Evolutionary conservation across 2,113 vertebrate species (phyloP).

Genomic region (Orientallactaga bullata): DNA sequence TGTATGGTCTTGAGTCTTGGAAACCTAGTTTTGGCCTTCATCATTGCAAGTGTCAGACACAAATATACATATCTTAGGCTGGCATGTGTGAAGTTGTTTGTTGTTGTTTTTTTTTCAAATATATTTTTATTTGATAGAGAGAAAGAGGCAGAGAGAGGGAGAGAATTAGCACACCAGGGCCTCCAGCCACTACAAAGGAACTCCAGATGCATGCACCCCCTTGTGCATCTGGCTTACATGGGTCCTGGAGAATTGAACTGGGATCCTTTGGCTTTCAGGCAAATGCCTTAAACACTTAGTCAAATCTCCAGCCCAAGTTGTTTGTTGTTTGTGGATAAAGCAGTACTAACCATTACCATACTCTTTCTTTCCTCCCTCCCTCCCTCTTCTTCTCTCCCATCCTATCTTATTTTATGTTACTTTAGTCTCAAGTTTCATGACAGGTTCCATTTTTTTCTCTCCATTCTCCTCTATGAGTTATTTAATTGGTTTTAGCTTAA

Average conservation of each 20-base stretch:
- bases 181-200: too few relatives aligned
- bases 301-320: too few relatives aligned
- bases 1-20: neutral
- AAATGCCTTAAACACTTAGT: too few relatives aligned
- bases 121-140: too few relatives aligned
- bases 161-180: too few relatives aligned
- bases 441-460: neutral
- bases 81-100: neutral
- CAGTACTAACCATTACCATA: neutral
- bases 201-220: too few relatives aligned
- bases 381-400: neutral
- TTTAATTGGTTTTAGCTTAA: constrained; percentile 36
- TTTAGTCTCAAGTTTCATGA: constrained; percentile 4
- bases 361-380: neutral
- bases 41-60: neutral
- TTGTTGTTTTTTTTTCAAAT: too few relatives aligned
- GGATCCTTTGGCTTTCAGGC: too few relatives aligned
- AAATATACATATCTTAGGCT: neutral
- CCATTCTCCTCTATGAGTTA: neutral
- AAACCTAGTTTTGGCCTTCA: neutral
- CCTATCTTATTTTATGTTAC: constrained; percentile 9
- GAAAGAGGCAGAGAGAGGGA: too few relatives aligned
- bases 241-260: too few relatives aligned
- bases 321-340: constrained; percentile 15
- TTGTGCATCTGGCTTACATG: too few relatives aligned